Evolutionary conservation across 2,888 invertebrate genomes (phyloP).

Genomic region (Ophion obscuratus): DNA sequence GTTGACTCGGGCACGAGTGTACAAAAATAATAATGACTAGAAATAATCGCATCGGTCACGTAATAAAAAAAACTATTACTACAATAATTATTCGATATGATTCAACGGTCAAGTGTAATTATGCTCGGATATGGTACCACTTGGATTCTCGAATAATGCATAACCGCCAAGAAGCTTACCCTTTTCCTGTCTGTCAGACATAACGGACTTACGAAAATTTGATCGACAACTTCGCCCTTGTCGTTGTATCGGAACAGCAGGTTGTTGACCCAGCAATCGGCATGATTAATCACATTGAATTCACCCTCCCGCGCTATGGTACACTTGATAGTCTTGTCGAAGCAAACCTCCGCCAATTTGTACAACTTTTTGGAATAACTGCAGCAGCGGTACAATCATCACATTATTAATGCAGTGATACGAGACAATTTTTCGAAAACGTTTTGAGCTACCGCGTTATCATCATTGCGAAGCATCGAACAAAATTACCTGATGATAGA

Average conservation of each 20-base stretch:
- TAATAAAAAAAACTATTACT: too few relatives aligned
- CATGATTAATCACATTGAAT: constrained; percentile 77
- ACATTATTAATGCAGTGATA: too few relatives aligned
- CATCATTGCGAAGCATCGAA: neutral
- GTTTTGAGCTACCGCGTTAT: neutral
- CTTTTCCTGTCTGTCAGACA: neutral
- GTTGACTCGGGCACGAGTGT: too few relatives aligned
- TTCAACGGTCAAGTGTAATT: too few relatives aligned
- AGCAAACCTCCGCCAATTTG: constrained; percentile 62
- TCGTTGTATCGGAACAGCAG: constrained; percentile 79
- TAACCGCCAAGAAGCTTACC: neutral
- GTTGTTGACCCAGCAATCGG: constrained; percentile 81
- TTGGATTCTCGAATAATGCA: neutral
- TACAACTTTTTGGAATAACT: constrained; percentile 67
- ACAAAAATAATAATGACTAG: too few relatives aligned
- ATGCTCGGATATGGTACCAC: too few relatives aligned
- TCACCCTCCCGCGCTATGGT: neutral
- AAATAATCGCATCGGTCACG: too few relatives aligned
- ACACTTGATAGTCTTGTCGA: constrained; percentile 52
- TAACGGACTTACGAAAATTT: constrained; percentile 71
- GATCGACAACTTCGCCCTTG: constrained; percentile 71
- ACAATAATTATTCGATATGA: too few relatives aligned
- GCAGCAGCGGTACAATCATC: too few relatives aligned
- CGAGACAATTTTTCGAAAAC: too few relatives aligned
- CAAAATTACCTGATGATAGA: neutral